These are phyloP conservation scores for Smutsia gigantea DNA, from an alignment of 2,797 vertebrate species.

Conservation along the genomic window DNA sequence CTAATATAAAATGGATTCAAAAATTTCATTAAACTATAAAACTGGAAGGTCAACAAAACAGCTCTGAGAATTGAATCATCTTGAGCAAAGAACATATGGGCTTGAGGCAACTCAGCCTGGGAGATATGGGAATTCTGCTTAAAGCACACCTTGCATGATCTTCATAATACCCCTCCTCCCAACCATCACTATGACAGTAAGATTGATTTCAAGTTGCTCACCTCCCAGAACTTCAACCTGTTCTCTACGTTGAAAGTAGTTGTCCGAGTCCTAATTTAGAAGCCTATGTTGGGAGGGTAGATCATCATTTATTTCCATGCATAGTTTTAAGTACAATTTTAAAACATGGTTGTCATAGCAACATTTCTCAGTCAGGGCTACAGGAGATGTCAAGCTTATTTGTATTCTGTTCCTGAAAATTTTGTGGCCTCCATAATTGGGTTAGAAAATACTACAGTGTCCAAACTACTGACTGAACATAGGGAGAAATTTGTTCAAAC, in stretches of 20 bases:
- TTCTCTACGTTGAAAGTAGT: not conserved
- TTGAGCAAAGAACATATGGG: not conserved
- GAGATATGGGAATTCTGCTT: not conserved
- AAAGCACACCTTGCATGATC: not conserved
- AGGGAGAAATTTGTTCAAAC: not conserved
- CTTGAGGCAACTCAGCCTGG: not conserved
- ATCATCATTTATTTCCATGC: not conserved
- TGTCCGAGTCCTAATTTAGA: not conserved
- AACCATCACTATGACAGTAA: not conserved
- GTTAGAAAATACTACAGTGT: not conserved
- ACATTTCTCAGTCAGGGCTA: not conserved
- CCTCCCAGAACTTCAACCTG: not conserved
- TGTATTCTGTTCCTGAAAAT: not conserved
- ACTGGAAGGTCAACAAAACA: not conserved
- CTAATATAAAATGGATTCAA: not conserved
- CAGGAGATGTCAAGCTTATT: not conserved
- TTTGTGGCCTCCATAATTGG: not conserved
- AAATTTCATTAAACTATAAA: conserved; percentile 15
- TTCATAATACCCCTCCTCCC: not conserved
- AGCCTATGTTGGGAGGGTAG: not conserved
- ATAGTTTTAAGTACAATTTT: not conserved
- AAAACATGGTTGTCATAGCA: not conserved
- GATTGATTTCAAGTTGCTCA: not conserved
- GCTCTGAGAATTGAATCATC: not conserved
- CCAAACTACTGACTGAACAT: not conserved